phyloP scores from a whole-genome alignment of 2,888 invertebrate genomes.

The Megamerina dolium region DNA sequence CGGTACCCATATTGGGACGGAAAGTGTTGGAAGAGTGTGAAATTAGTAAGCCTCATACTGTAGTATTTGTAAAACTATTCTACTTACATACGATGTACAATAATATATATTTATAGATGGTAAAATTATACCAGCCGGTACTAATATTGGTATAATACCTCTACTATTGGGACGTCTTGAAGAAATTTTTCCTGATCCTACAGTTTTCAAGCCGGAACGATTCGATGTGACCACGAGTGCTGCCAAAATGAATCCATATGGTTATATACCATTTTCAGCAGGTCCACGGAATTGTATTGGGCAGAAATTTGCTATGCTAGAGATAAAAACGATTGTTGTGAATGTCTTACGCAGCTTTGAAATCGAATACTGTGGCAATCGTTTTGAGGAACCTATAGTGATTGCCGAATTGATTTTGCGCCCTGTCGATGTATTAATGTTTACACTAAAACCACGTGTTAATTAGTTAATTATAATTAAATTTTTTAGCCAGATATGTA shows the following conservation, averaged over 20 bases:
- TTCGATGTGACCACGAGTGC: slow-evolving; percentile 38
- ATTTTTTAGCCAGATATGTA: too few species aligned
- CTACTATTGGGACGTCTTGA: slow-evolving; percentile 38
- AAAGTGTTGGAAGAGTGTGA: slow-evolving; percentile 41
- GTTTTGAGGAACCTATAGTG: slow-evolving; percentile 32
- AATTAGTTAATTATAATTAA: too few species aligned
- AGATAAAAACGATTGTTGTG: slow-evolving; percentile 42
- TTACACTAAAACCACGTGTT: slow-evolving; percentile 36
- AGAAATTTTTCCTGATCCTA: slow-evolving; percentile 38
- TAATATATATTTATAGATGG: slow-evolving; percentile 33
- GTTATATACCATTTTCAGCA: slow-evolving; percentile 47
- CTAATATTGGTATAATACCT: slow-evolving; percentile 44
- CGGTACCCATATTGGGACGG: slow-evolving; percentile 45
- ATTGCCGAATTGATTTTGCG: slow-evolving; percentile 44
- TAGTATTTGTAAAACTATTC: not conserved
- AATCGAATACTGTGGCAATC: slow-evolving; percentile 33
- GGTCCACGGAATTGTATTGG: slow-evolving; percentile 49
- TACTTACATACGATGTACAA: not conserved
- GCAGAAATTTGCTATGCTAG: slow-evolving; percentile 47
- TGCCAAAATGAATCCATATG: slow-evolving; percentile 43
- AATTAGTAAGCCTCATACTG: slow-evolving; percentile 39
- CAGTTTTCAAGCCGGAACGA: slow-evolving; percentile 46
- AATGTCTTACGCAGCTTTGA: slow-evolving; percentile 43
- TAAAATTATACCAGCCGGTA: slow-evolving; percentile 43
- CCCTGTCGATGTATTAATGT: slow-evolving; percentile 43